Evolutionary conservation across 2,797 vertebrate genomes (phyloP), one percentile per base, ranked within the genome.

Genomic region (Cryptoprocta ferox): DNA sequence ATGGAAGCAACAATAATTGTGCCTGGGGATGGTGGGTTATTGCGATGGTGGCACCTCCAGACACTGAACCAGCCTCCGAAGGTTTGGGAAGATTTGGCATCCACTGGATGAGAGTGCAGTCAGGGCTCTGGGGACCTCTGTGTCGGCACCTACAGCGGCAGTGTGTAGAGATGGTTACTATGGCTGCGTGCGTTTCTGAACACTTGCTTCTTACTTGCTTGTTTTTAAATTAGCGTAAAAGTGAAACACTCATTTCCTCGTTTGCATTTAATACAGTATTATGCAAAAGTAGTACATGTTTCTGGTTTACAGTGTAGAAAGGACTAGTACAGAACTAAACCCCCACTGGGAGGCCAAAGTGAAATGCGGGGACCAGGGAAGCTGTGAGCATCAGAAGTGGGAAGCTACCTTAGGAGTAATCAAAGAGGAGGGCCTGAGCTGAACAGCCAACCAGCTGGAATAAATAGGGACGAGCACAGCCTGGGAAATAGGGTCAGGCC

Each of bases 231-330:
- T 75, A 91, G 24, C 79, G 1, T 11, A 2, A 39, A 3, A 50
- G n/a, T 73, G 59, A 66, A 48, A 75, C 26, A 9, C n/a, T 10
- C 28, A 12, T 68, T 37, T 15, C 2, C 32, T 91, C 11, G 63
- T 66, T 48, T 26, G 14, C 32, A 10, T 30, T 59, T 66, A 30
- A 39, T 26, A 30, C 14, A 42, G 70, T 42, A 1, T 30, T 71
- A 35, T 21, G 71, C 18, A 50, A 32, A 39, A 39, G 50, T 71
- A 66, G n/a, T 13, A 32, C 28, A 9, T 9, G 15, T 91, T 37
- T 91, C 32, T 68, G 61, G 26, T 68, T 82, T 87, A 30, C 15
- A 61, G 59, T 6, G 19, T 75, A 83, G 56, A 91, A 79, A 79
- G 35, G 21, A 53, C 37, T 16, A 19, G 37, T 53, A 30, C 3